Conservation (phyloP, 1,140 invertebrate species). For the Octopus bimaculoides region DNA sequence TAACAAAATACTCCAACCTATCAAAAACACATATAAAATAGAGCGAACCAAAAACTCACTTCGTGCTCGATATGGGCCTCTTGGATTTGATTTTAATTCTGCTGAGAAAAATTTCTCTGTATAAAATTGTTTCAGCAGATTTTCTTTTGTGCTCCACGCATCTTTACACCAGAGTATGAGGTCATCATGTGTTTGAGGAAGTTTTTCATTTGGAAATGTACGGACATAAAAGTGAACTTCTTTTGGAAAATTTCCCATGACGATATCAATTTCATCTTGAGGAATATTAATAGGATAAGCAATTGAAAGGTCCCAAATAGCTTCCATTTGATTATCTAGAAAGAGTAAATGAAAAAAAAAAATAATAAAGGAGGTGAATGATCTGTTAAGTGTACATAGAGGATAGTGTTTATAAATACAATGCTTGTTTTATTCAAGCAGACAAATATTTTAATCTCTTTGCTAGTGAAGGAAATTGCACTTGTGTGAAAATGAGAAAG, state of each 20-base stretch:
- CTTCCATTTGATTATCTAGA: constrained; percentile 41
- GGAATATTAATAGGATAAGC: constrained; percentile 44
- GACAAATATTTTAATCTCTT: no score
- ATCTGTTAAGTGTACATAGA: no score
- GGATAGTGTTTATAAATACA: no score
- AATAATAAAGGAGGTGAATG: not conserved
- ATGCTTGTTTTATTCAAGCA: no score
- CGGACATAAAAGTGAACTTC: constrained; percentile 48
- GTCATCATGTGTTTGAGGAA: constrained; percentile 31
- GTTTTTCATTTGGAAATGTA: constrained; percentile 22
- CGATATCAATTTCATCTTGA: constrained; percentile 41
- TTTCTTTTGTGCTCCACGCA: constrained; percentile 44
- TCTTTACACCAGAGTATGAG: constrained; percentile 38
- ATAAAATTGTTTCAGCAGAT: constrained; percentile 39
- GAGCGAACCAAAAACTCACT: not conserved
- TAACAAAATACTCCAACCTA: not conserved
- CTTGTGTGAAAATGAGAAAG: no score
- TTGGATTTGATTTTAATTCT: not conserved
- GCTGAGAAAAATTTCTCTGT: constrained; percentile 22
- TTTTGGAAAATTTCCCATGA: constrained; percentile 41
- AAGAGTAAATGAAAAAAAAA: constrained; percentile 20
- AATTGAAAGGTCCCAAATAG: constrained; percentile 47
- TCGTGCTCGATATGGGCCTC: not conserved
- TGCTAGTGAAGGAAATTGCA: no score
- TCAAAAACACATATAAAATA: constrained; percentile 9